Percentiles rank a stretch among this genome's conserved stretches.
These are phyloP conservation scores for Rosalia funebris DNA, from an alignment of 2,888 invertebrate genomes.

Conservation along the genomic window DNA sequence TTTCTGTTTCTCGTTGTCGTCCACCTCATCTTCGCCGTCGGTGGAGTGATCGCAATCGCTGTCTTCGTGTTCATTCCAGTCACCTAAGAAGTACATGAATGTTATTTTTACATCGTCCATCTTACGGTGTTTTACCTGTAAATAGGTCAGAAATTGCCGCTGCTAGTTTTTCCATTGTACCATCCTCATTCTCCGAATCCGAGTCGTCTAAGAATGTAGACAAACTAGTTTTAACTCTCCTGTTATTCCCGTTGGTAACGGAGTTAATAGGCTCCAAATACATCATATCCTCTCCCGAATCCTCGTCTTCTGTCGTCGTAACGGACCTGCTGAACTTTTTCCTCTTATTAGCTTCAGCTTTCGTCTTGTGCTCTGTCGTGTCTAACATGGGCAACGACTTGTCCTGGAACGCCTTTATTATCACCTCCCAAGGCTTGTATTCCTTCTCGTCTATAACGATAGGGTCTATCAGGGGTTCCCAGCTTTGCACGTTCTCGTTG, in stretches of 20 bases:
- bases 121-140: conserved; percentile 67
- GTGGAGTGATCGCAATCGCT: conserved; percentile 67
- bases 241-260: conserved; percentile 53
- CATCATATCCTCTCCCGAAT: conserved; percentile 63
- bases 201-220: conserved; percentile 71
- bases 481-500: conserved; percentile 65
- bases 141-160: conserved; percentile 81
- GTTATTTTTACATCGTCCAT: not conserved
- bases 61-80: conserved; percentile 64
- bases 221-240: conserved; percentile 65
- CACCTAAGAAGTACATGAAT: conserved; percentile 50
- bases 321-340: conserved; percentile 51
- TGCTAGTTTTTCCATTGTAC: conserved; percentile 75
- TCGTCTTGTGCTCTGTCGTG: conserved; percentile 48
- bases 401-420: conserved; percentile 71
- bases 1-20: conserved; percentile 47
- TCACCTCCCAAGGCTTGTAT: conserved; percentile 78
- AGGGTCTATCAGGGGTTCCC: conserved; percentile 89
- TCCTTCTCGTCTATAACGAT: conserved; percentile 73
- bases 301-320: conserved; percentile 59
- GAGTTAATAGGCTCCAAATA: conserved; percentile 60
- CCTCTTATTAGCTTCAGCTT: conserved; percentile 41
- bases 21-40: conserved; percentile 63
- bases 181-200: conserved; percentile 79
- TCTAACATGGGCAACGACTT: conserved; percentile 58